Evolutionary conservation across 2,888 invertebrate genomes (phyloP).

Genomic region (Eristalis tenax): DNA sequence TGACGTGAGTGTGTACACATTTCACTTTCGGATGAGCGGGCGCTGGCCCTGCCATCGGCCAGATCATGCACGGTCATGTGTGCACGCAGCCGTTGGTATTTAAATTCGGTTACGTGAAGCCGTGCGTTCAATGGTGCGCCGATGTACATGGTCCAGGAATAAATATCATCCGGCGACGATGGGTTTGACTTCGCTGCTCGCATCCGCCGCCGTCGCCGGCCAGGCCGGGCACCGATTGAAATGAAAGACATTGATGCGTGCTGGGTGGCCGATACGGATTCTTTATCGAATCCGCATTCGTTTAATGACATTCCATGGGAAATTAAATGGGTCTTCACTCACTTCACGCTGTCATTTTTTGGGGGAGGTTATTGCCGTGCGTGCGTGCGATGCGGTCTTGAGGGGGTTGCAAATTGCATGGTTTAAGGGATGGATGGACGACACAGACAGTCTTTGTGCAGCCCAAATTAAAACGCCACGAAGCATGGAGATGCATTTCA

Average conservation of each 20-base stretch:
- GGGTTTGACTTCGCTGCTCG: slow-evolving; percentile 1
- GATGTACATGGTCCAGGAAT: slow-evolving; percentile 19
- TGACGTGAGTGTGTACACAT: not conserved
- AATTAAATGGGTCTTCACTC: slow-evolving; percentile 24
- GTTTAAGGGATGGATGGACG: not conserved
- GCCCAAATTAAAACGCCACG: not conserved
- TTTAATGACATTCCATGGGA: slow-evolving; percentile 63
- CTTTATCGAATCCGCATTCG: slow-evolving; percentile 41
- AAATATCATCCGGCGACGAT: slow-evolving; percentile 32
- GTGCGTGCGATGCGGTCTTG: not conserved
- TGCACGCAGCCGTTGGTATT: slow-evolving; percentile 51
- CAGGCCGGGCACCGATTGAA: slow-evolving; percentile 9
- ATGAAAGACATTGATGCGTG: slow-evolving; percentile 47
- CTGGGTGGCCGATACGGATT: slow-evolving; percentile 46
- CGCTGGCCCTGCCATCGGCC: not conserved
- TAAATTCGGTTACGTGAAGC: slow-evolving; percentile 44
- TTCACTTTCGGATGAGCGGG: slow-evolving; percentile 13
- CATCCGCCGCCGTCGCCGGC: not conserved
- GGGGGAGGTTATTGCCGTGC: too few species aligned
- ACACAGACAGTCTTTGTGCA: not conserved
- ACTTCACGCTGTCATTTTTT: too few species aligned
- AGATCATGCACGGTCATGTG: slow-evolving; percentile 45
- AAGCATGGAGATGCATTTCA: not conserved
- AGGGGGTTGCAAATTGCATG: not conserved
- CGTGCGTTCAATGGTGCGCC: slow-evolving; percentile 9